Evolutionary conservation across 2,113 vertebrate genomes (phyloP).

Genomic region (Mohoua ochrocephala): DNA sequence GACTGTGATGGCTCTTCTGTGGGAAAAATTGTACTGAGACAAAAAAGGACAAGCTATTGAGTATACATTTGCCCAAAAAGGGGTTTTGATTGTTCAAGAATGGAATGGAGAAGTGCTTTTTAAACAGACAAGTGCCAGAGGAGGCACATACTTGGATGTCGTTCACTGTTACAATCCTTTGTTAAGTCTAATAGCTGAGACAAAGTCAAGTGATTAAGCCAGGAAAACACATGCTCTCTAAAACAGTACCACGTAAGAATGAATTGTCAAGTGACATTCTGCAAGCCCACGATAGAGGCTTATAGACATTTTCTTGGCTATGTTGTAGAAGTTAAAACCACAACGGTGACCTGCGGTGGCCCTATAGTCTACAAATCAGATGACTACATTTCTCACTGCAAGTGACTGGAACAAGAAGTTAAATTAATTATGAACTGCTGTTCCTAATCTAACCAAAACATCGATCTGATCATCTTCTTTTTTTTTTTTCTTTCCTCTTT

Average conservation of each 20-base stretch:
- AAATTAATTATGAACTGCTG: background rate
- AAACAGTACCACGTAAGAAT: background rate
- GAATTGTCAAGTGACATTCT: background rate
- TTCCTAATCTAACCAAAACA: background rate
- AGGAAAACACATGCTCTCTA: background rate
- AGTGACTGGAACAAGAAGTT: background rate
- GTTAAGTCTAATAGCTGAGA: background rate
- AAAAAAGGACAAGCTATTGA: background rate
- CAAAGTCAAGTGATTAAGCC: background rate
- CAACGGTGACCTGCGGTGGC: background rate
- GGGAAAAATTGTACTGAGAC: background rate
- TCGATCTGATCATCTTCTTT: background rate
- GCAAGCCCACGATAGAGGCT: background rate
- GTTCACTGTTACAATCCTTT: background rate
- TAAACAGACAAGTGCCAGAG: background rate
- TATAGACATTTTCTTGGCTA: background rate
- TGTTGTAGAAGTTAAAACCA: background rate
- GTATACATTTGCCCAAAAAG: background rate
- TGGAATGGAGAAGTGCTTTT: background rate
- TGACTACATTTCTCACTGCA: background rate
- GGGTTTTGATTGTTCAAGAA: background rate
- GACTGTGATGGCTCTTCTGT: background rate
- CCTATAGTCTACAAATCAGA: background rate
- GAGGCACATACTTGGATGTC: background rate
- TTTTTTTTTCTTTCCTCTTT: rapidly evolving